phyloP scores from a whole-genome alignment of 2,797 vertebrate genomes.

The Xiphophorus birchmanni region DNA sequence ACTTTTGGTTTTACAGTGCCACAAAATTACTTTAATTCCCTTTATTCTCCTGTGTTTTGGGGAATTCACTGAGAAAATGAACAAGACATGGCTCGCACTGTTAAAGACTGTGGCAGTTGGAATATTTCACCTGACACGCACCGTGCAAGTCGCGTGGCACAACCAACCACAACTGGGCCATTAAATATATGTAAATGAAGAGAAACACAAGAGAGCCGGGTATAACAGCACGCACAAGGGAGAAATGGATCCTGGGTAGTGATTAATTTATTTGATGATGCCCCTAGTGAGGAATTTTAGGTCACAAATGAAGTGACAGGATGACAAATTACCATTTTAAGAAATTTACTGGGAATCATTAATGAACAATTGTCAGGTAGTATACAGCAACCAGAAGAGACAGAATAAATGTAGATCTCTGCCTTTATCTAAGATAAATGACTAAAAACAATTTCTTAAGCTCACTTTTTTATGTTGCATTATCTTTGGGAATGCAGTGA shows the following conservation, averaged over 20 bases:
- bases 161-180: constrained; percentile 98
- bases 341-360: constrained; percentile 99
- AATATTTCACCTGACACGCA: constrained; percentile 98
- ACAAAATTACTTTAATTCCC: constrained; percentile 81
- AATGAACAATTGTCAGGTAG: constrained; percentile 99
- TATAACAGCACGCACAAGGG: constrained; percentile 98
- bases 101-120: constrained; percentile 91
- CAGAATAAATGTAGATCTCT: constrained; percentile 93
- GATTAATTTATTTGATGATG: constrained; percentile 99
- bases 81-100: constrained; percentile 90
- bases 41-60: constrained; percentile 64
- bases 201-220: constrained; percentile 96
- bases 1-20: constrained; percentile 89
- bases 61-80: constrained; percentile 85
- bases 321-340: constrained; percentile 99
- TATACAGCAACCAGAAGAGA: constrained; percentile 94
- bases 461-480: constrained; percentile 88
- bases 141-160: constrained; percentile 92
- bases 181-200: constrained; percentile 99
- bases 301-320: constrained; percentile 99
- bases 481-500: constrained; percentile 87
- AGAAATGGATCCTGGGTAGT: constrained; percentile 99
- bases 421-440: constrained; percentile 92
- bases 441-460: constrained; percentile 82
- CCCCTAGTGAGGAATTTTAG: constrained; percentile 99